phyloP scores from a whole-genome alignment of 2,113 vertebrate species.

The Oriolus oriolus region DNA sequence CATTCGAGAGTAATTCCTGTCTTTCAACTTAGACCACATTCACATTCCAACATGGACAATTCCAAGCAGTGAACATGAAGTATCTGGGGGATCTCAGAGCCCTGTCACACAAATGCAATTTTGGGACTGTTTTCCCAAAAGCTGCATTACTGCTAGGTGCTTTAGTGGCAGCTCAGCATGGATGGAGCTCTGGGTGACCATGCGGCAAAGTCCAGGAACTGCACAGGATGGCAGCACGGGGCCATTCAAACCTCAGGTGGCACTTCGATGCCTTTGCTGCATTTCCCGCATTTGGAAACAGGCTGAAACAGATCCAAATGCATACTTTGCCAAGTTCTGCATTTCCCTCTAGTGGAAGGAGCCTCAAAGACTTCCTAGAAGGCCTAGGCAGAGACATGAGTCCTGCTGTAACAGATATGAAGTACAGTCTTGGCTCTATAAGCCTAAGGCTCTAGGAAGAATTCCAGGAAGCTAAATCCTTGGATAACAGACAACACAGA shows the following conservation, averaged over 20 bases:
- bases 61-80: neutral
- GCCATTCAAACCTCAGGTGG: neutral
- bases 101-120: neutral
- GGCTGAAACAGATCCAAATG: neutral
- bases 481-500: neutral
- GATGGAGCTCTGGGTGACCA: neutral
- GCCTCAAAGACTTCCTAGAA: neutral
- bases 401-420: neutral
- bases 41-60: fast-evolving
- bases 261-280: neutral
- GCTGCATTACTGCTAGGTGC: neutral
- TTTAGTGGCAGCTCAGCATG: neutral
- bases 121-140: neutral
- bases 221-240: neutral
- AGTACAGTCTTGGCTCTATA: neutral
- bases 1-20: neutral
- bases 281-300: neutral
- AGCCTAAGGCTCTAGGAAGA: neutral
- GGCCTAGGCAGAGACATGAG: fast-evolving
- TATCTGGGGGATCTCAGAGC: neutral
- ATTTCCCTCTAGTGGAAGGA: neutral
- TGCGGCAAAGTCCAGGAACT: neutral
- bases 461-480: neutral
- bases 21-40: neutral
- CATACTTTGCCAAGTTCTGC: neutral